Percentiles rank a stretch among this genome's conserved stretches.
These are phyloP conservation scores for Diachrysia chrysitis DNA, from an alignment of 2,888 invertebrate genomes.

Conservation along the genomic window DNA sequence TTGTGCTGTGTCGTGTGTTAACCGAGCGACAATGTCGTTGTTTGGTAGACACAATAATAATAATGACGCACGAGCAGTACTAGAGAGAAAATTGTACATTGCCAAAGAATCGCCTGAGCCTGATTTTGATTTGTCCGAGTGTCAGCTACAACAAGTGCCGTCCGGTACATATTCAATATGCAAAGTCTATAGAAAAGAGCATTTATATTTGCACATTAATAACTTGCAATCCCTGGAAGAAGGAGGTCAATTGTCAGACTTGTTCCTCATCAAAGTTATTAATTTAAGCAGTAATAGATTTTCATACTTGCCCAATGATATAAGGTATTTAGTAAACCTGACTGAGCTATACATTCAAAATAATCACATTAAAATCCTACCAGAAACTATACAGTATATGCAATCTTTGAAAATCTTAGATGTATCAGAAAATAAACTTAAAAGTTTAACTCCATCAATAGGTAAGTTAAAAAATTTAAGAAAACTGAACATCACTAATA, in stretches of 20 bases:
- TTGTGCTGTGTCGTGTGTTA: slow-evolving; percentile 82
- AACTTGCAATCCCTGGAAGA: slow-evolving; percentile 91
- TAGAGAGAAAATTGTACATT: slow-evolving; percentile 85
- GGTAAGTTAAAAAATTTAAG: slow-evolving; percentile 90
- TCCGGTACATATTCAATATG: slow-evolving; percentile 94
- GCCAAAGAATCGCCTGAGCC: slow-evolving; percentile 94
- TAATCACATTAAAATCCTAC: slow-evolving; percentile 92
- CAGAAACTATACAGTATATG: slow-evolving; percentile 91
- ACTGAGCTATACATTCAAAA: slow-evolving; percentile 93
- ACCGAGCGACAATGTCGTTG: slow-evolving; percentile 81
- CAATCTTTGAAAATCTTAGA: slow-evolving; percentile 91
- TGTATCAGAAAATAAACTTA: slow-evolving; percentile 92
- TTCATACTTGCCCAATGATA: slow-evolving; percentile 90
- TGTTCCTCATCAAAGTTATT: slow-evolving; percentile 91
- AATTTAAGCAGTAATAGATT: slow-evolving; percentile 92
- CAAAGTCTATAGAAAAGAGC: slow-evolving; percentile 94
- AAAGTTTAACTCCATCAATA: slow-evolving; percentile 90
- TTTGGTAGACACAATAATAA: slow-evolving; percentile 76
- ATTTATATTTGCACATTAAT: slow-evolving; percentile 91
- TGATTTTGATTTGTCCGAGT: slow-evolving; percentile 94
- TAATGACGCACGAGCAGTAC: slow-evolving; percentile 71
- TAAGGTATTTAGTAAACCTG: slow-evolving; percentile 91
- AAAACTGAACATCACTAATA: slow-evolving; percentile 90
- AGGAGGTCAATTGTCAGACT: slow-evolving; percentile 92
- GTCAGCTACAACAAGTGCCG: slow-evolving; percentile 92